Conservation (phyloP, 2,888 invertebrate species). For the Trilocha varians region DNA sequence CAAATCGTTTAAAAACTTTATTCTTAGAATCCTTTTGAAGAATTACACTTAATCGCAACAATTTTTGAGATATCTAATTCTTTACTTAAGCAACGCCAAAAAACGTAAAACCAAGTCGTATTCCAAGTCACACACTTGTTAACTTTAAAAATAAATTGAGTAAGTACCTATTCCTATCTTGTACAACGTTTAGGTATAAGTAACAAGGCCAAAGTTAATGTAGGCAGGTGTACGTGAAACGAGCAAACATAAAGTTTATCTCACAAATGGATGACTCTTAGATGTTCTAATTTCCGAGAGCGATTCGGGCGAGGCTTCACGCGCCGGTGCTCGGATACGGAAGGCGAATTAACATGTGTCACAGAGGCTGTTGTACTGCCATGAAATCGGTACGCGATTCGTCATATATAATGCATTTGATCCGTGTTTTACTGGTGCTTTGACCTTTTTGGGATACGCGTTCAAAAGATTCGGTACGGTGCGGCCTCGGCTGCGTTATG, state of each 20-base stretch:
- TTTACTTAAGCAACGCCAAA: too few relatives aligned
- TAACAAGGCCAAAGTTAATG: neutral
- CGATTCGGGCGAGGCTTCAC: constrained; percentile 22
- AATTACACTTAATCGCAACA: too few relatives aligned
- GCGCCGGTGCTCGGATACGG: constrained; percentile 17
- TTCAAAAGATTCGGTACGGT: neutral
- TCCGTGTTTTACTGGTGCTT: constrained; percentile 21
- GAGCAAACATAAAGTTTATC: neutral
- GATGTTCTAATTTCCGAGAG: constrained; percentile 12
- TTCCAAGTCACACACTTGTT: too few relatives aligned
- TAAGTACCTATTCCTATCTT: too few relatives aligned
- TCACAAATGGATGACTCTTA: neutral
- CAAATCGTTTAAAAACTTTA: too few relatives aligned
- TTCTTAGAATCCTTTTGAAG: too few relatives aligned
- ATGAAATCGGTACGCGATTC: constrained; percentile 26
- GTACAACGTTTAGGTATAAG: too few relatives aligned
- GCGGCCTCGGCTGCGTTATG: neutral
- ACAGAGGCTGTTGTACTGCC: constrained; percentile 33
- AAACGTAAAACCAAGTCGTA: too few relatives aligned
- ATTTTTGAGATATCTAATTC: too few relatives aligned
- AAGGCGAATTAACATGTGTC: constrained; percentile 29
- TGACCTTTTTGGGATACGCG: constrained; percentile 21
- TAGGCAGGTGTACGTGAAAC: neutral
- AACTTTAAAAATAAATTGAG: too few relatives aligned
- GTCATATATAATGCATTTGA: constrained; percentile 32